phyloP scores from a whole-genome alignment of 2,797 vertebrate genomes.

The Schizopygopsis malacanthus region DNA sequence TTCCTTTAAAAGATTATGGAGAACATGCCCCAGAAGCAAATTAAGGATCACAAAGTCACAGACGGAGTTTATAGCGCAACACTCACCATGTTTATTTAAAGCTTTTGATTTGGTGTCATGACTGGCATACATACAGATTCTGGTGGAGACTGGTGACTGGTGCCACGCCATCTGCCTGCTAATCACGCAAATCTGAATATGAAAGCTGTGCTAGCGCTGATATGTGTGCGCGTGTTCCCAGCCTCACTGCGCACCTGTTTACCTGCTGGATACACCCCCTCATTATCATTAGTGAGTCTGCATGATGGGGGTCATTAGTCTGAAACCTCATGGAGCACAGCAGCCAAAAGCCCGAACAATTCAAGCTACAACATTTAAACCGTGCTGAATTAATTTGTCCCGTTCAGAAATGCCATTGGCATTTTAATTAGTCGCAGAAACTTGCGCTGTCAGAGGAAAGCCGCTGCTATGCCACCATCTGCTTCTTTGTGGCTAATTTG shows the following conservation, averaged over 20 bases:
- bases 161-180: constrained; percentile 63
- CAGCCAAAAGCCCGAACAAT: constrained; percentile 41
- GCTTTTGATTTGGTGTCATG: constrained; percentile 50
- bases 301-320: constrained; percentile 54
- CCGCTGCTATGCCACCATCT: constrained; percentile 17
- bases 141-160: constrained; percentile 57
- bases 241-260: constrained; percentile 55
- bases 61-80: constrained; percentile 25
- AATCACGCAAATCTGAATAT: constrained; percentile 62
- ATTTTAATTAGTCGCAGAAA: constrained; percentile 30
- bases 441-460: constrained; percentile 4
- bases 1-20: background rate
- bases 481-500: background rate
- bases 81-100: constrained; percentile 51
- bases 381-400: background rate
- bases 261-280: constrained; percentile 56
- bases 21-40: background rate
- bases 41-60: background rate
- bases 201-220: constrained; percentile 42
- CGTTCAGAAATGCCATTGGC: constrained; percentile 22
- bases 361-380: constrained; percentile 17
- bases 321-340: constrained; percentile 23
- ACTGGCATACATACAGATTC: constrained; percentile 47
- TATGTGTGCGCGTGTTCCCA: constrained; percentile 41
- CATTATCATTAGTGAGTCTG: constrained; percentile 55